Percentiles rank a stretch among this genome's conserved stretches.
These are phyloP conservation scores for Rhinichthys klamathensis DNA, from an alignment of 2,113 vertebrate species.

Conservation along the genomic window DNA sequence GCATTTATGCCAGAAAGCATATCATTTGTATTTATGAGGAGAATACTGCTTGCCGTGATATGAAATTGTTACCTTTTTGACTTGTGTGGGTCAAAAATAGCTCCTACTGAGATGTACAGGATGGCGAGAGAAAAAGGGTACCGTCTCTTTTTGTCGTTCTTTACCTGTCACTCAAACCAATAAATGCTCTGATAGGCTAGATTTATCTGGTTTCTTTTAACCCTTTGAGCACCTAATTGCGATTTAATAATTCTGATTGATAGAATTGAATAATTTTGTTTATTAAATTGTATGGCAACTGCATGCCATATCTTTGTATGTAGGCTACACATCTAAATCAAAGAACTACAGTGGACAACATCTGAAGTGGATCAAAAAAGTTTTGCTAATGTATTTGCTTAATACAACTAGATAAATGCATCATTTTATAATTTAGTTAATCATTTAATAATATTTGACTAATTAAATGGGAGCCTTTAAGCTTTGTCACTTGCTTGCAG, in stretches of 20 bases:
- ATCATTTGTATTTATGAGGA: constrained; percentile 61
- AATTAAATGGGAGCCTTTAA: neutral
- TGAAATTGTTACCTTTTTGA: constrained; percentile 52
- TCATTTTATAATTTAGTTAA: neutral
- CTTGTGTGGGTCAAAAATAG: constrained; percentile 43
- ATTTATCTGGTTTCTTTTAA: constrained; percentile 75
- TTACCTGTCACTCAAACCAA: constrained; percentile 67
- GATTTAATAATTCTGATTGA: neutral
- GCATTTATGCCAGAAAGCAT: constrained; percentile 62
- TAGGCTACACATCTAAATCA: neutral
- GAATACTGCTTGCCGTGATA: constrained; percentile 58
- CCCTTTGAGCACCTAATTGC: constrained; percentile 82
- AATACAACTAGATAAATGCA: neutral
- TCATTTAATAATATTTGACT: neutral
- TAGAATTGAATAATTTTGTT: neutral
- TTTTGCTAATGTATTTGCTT: neutral
- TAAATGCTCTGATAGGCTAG: constrained; percentile 61
- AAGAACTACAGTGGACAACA: neutral
- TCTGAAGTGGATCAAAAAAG: no score
- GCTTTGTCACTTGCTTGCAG: neutral
- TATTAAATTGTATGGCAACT: no score
- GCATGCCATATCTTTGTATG: neutral
- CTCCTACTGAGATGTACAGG: constrained; percentile 63
- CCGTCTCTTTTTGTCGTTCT: constrained; percentile 86
- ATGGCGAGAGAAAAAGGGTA: constrained; percentile 76